These are phyloP conservation scores for Leptodactylus fuscus DNA, from an alignment of 2,113 vertebrate species.

Conservation along the genomic window DNA sequence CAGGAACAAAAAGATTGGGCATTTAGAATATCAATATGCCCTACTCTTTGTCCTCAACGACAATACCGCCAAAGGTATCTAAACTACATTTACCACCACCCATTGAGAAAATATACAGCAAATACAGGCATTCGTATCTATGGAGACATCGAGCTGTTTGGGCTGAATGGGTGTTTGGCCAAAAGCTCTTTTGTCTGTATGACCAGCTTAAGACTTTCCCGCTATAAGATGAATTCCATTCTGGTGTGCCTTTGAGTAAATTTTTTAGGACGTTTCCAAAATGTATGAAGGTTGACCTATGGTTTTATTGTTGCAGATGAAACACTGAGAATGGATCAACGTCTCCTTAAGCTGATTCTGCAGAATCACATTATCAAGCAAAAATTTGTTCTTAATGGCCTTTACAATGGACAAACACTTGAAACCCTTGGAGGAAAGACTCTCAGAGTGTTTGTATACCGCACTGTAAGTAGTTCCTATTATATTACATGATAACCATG, in stretches of 20 bases:
- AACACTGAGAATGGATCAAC: conserved; percentile 88
- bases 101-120: no score
- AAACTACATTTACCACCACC: background rate
- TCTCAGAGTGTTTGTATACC: conserved; percentile 93
- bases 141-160: no score
- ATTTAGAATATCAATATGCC: no score
- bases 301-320: conserved; percentile 77
- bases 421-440: conserved; percentile 90
- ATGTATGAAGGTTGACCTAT: background rate
- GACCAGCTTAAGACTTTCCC: no score
- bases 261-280: no score
- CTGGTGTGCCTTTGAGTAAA: no score
- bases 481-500: background rate
- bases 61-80: background rate
- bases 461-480: conserved; percentile 82
- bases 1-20: no score
- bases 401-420: conserved; percentile 92
- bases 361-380: conserved; percentile 92
- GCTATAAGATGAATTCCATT: no score
- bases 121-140: no score
- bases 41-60: no score
- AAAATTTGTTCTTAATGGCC: conserved; percentile 84
- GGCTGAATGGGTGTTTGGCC: no score
- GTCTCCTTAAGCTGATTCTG: conserved; percentile 82
- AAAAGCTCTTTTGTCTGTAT: no score